These are phyloP conservation scores for Coronaproctus castanopsis DNA, from an alignment of 2,888 invertebrate genomes.

Conservation along the genomic window DNA sequence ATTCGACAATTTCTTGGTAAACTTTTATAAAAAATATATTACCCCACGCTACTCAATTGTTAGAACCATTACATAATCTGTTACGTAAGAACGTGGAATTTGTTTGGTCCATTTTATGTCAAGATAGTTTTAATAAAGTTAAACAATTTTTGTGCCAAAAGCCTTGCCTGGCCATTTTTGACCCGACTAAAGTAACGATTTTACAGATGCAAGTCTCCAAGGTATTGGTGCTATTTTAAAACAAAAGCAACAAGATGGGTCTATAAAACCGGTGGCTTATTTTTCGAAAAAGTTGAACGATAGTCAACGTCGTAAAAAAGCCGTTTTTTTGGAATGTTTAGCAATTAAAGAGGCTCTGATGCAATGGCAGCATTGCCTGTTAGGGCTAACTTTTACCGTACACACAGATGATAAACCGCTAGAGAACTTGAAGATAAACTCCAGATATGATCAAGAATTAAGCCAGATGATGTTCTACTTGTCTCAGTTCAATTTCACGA, in stretches of 20 bases:
- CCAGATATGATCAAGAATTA: constrained; percentile 17
- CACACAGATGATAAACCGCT: constrained; percentile 16
- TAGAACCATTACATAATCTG: constrained; percentile 10
- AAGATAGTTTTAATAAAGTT: constrained; percentile 12
- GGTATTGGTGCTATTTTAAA: constrained; percentile 20
- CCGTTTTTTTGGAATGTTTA: constrained; percentile 13
- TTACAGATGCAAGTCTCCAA: constrained; percentile 18
- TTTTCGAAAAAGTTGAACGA: constrained; percentile 15
- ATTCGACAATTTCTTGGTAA: constrained; percentile 12
- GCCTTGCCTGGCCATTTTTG: constrained; percentile 16
- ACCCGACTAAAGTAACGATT: constrained; percentile 16
- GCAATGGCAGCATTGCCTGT: constrained; percentile 14
- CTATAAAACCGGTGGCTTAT: constrained; percentile 17
- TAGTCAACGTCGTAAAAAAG: constrained; percentile 12
- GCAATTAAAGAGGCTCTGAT: constrained; percentile 13
- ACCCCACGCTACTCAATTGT: constrained; percentile 2
- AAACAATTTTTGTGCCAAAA: constrained; percentile 12
- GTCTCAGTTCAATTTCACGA: constrained; percentile 18
- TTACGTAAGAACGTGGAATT: constrained; percentile 15
- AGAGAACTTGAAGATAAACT: constrained; percentile 17
- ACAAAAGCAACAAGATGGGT: constrained; percentile 17
- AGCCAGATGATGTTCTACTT: constrained; percentile 18
- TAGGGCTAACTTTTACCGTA: constrained; percentile 9
- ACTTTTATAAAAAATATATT: constrained; percentile 12
- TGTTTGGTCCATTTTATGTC: constrained; percentile 15